Base-by-base conservation (phyloP, 2,888 invertebrate species). In the Cryptophagus acutangulus region DNA sequence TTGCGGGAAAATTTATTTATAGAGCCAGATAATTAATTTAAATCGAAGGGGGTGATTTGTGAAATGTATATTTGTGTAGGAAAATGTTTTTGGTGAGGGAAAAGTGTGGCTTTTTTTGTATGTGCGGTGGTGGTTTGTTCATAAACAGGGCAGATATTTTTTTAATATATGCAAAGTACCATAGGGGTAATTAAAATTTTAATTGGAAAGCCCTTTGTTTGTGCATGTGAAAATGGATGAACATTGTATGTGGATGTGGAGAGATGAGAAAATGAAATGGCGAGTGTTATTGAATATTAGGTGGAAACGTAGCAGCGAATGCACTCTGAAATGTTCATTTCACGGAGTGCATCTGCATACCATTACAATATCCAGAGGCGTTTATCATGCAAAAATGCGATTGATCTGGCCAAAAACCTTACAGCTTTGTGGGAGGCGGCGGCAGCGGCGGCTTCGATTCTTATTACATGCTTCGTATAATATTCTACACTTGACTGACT, bases 331-430 rank as follows among this genome's bases (percentile, higher is more conserved):
- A 49, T 46, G 52, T 40, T 54, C 55, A 56, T 55, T 54, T 54
- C 49, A 41, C 47, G 43, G 45, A 56, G 52, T 56, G 56, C 55
- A 62, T 60, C 60, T 59, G 57, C 61, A 61, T 62, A 52, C 49
- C 49, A 57, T 61, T 57, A 57, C 54, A 52, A 58, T 57, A 57
- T 53, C 49, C 48, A 39, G 45, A 36, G 46, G 52, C 52, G 46
- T 56, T 58, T 57, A 58, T 54, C 52, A 55, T 54, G 54, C 53
- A 55, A 54, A 57, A 55, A 54, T 53, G 37, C 51, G 51, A 55
- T 58, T 58, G 55, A 55, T 57, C 51, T 47, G 41, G 43, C 38
- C 46, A 38, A 14, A 28, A 17, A 6, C 3, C 18, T n/a, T 36
- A 26, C 33, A 18, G 40, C 36, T 44, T 43, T 49, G 46, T 43